These are phyloP conservation scores for Gallirallus australis DNA, from an alignment of 2,797 vertebrate species.

Conservation along the genomic window DNA sequence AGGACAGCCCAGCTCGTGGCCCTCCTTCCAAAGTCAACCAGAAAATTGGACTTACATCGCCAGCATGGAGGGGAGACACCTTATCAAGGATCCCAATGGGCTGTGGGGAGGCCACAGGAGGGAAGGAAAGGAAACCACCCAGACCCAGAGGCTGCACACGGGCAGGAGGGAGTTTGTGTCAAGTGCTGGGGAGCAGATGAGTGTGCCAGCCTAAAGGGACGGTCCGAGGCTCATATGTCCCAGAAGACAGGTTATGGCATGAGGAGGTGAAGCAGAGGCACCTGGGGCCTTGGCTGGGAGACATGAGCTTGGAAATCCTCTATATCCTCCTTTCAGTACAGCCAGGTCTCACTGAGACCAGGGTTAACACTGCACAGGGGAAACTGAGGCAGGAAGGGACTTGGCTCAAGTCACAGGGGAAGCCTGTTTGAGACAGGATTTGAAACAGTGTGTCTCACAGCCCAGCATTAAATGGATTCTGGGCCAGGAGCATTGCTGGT, in stretches of 20 bases:
- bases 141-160: neutral
- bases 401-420: neutral
- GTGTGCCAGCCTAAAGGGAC: neutral
- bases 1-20: neutral
- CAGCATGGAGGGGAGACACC: neutral
- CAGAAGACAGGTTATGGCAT: neutral
- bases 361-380: neutral
- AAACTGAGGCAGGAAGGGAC: neutral
- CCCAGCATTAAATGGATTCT: neutral
- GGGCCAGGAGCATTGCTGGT: neutral
- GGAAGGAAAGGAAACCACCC: neutral
- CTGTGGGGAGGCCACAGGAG: neutral
- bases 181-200: neutral
- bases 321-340: neutral
- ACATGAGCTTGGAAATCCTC: neutral
- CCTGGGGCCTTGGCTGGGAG: neutral
- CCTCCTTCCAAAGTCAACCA: neutral
- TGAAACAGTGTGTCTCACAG: neutral
- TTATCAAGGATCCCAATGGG: neutral
- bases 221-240: neutral
- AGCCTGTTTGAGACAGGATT: neutral
- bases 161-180: neutral
- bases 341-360: neutral
- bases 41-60: neutral
- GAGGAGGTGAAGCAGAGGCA: accelerated